phyloP scores from a whole-genome alignment of 2,113 vertebrate genomes.

The Pelecanoides urinatrix region DNA sequence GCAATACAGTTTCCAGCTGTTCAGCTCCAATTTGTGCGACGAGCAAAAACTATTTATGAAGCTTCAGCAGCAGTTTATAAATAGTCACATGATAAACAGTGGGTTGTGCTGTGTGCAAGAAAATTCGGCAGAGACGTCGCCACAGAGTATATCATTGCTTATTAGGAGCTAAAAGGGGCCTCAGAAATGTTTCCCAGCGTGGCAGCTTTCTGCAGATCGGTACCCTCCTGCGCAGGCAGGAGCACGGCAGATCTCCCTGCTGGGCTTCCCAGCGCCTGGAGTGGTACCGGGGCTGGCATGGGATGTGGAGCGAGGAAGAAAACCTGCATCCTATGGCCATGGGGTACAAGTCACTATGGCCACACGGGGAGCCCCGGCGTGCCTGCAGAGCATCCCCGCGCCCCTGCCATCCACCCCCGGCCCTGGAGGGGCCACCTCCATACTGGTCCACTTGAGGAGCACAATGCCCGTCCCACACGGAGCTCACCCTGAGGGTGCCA shows the following conservation, averaged over 20 bases:
- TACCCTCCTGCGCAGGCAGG: not conserved
- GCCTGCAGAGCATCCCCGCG: not conserved
- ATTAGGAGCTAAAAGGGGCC: not conserved
- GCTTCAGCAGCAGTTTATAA: slow-evolving; percentile 22
- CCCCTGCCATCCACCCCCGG: fast-evolving
- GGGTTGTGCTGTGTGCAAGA: not conserved
- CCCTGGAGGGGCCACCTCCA: not conserved
- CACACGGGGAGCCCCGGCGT: fast-evolving
- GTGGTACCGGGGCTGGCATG: fast-evolving
- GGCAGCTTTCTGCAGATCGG: not conserved
- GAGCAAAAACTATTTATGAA: slow-evolving; percentile 55
- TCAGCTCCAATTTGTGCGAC: slow-evolving; percentile 41
- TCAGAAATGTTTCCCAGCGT: not conserved
- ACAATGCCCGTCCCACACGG: fast-evolving
- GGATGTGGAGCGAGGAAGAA: not conserved
- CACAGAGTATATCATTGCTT: slow-evolving; percentile 7
- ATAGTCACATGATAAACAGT: slow-evolving; percentile 59
- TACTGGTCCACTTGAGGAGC: not conserved
- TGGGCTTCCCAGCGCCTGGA: not conserved
- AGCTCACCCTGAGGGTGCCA: fast-evolving
- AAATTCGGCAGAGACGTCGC: not conserved
- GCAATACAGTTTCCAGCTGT: slow-evolving; percentile 71
- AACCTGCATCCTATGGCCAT: not conserved
- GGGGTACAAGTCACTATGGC: not conserved
- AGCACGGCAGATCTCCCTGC: not conserved